phyloP scores from a whole-genome alignment of 2,888 invertebrate genomes.

The Protodeltote pygarga region DNA sequence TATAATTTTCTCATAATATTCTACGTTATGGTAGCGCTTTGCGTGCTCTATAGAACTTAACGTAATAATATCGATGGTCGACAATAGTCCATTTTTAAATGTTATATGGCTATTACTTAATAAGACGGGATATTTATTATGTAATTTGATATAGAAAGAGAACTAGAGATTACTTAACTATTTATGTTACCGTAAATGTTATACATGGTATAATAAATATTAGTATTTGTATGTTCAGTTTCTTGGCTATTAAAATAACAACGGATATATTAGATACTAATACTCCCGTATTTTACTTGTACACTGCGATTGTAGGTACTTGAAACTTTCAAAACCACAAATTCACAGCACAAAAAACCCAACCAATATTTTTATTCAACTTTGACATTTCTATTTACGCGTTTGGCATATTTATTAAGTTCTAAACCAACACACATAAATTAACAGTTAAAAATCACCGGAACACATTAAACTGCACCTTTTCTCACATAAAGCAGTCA shows the following conservation, averaged over 20 bases:
- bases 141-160: conserved; percentile 17
- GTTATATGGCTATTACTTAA: conserved; percentile 44
- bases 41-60: conserved; percentile 42
- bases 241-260: too few species aligned
- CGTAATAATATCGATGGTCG: conserved; percentile 30
- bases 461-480: conserved; percentile 27
- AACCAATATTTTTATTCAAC: conserved; percentile 6
- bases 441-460: conserved; percentile 22
- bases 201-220: too few species aligned
- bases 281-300: too few species aligned
- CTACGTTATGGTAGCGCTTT: conserved; percentile 45
- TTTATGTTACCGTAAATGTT: conserved; percentile 26
- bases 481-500: conserved; percentile 37
- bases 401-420: conserved; percentile 32
- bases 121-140: conserved; percentile 35
- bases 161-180: conserved; percentile 9
- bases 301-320: too few species aligned
- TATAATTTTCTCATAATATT: conserved; percentile 72
- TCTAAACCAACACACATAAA: conserved; percentile 30
- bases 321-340: background rate
- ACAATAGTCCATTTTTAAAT: conserved; percentile 36
- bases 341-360: background rate
- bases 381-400: conserved; percentile 25
- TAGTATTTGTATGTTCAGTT: too few species aligned
- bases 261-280: too few species aligned